These are phyloP conservation scores for Ecliptopera silaceata DNA, from an alignment of 2,888 invertebrate species.

Conservation along the genomic window DNA sequence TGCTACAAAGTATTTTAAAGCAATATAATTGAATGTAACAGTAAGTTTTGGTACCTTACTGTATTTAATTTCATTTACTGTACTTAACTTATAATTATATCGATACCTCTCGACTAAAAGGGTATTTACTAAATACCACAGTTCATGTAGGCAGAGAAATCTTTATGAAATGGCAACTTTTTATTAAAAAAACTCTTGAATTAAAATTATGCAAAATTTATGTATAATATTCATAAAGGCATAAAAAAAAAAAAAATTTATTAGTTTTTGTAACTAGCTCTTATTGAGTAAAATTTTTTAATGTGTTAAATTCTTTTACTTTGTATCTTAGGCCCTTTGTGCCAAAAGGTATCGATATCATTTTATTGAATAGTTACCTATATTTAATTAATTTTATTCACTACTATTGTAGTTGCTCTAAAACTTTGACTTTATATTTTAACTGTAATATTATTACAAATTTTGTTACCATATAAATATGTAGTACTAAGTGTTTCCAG, in stretches of 20 bases:
- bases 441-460: constrained; percentile 6
- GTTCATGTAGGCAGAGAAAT: too few species aligned
- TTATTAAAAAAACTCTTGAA: too few species aligned
- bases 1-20: constrained; percentile 10
- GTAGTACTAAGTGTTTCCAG: constrained; percentile 10
- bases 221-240: too few species aligned
- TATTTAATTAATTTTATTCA: constrained; percentile 1
- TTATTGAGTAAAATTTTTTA: neutral
- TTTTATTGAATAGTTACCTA: neutral
- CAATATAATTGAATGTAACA: neutral
- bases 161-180: too few species aligned
- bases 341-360: neutral
- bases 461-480: constrained; percentile 30
- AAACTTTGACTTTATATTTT: constrained; percentile 10
- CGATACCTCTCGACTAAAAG: neutral
- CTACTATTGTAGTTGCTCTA: constrained; percentile 27
- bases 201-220: too few species aligned
- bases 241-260: too few species aligned
- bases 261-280: too few species aligned
- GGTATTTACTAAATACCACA: too few species aligned
- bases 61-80: constrained; percentile 9
- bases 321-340: neutral
- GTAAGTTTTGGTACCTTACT: neutral
- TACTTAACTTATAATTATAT: constrained; percentile 3
- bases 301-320: too few species aligned